These are phyloP conservation scores for Bradysia coprophila DNA, from an alignment of 1,140 invertebrate species.

Conservation along the genomic window DNA sequence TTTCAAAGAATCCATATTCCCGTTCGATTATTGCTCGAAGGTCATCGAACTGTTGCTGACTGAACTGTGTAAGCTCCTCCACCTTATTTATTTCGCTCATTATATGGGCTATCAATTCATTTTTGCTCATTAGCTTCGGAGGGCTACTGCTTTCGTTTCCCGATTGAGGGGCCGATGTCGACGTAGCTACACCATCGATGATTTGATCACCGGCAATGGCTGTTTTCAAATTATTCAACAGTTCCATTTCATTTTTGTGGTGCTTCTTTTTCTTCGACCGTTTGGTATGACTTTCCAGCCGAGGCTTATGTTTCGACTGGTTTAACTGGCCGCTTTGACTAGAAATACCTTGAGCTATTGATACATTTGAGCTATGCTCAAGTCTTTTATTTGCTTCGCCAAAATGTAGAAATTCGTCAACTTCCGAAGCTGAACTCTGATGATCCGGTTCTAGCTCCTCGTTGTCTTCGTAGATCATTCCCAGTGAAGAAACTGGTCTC, in stretches of 20 bases:
- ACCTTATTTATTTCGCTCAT: slow-evolving; percentile 20
- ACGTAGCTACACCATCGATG: neutral
- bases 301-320: neutral
- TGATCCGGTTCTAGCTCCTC: slow-evolving; percentile 19
- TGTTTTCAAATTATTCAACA: slow-evolving; percentile 18
- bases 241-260: slow-evolving; percentile 19
- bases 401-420: slow-evolving; percentile 17
- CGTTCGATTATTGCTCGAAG: slow-evolving; percentile 11
- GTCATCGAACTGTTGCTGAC: slow-evolving; percentile 9
- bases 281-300: slow-evolving; percentile 3
- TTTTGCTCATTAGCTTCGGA: neutral
- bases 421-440: slow-evolving; percentile 11
- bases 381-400: neutral
- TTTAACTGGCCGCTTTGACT: neutral
- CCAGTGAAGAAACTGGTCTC: slow-evolving; percentile 15
- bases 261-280: slow-evolving; percentile 18
- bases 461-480: slow-evolving; percentile 58
- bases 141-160: neutral
- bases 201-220: slow-evolving; percentile 8
- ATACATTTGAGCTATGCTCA: neutral
- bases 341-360: slow-evolving; percentile 6
- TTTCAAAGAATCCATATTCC: slow-evolving; percentile 16
- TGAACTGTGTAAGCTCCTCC: slow-evolving; percentile 13
- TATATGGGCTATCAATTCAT: slow-evolving; percentile 5
- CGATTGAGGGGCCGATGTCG: neutral